Conservation (phyloP, 2,888 invertebrate genomes). For the Phortica magna region DNA sequence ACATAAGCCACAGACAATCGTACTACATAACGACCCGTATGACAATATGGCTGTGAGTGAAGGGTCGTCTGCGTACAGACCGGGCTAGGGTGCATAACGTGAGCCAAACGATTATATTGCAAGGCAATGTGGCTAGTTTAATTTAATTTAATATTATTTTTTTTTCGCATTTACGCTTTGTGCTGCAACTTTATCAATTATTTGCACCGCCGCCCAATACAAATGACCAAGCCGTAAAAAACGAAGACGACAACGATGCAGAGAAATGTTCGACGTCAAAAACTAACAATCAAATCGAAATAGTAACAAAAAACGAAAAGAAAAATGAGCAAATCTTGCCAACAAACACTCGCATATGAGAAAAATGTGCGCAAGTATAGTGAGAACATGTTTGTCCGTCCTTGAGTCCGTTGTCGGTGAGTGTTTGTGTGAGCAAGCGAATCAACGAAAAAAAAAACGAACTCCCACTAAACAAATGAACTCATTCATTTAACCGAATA, state of each 20-base stretch:
- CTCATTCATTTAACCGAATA: neutral
- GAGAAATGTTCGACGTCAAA: conserved; percentile 36
- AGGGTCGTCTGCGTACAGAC: too few species aligned
- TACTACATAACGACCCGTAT: conserved; percentile 10
- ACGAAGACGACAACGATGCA: conserved; percentile 28
- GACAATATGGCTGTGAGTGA: conserved; percentile 34
- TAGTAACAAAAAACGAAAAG: conserved; percentile 37
- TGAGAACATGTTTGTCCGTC: neutral
- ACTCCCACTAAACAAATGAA: conserved; percentile 7
- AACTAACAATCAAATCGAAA: conserved; percentile 30
- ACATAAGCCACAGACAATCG: too few species aligned
- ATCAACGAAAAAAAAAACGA: neutral
- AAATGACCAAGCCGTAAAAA: conserved; percentile 1
- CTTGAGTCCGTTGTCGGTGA: too few species aligned
- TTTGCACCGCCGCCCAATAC: conserved; percentile 26
- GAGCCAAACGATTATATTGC: conserved; percentile 36
- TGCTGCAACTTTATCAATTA: conserved; percentile 50
- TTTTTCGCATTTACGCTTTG: conserved; percentile 30
- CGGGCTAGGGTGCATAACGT: too few species aligned
- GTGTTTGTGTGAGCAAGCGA: too few species aligned
- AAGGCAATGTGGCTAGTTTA: conserved; percentile 35
- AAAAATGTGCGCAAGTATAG: neutral
- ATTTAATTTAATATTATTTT: neutral
- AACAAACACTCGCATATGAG: neutral
- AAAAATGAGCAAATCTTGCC: conserved; percentile 35